Percentiles rank a stretch among this genome's conserved stretches.
These are phyloP conservation scores for Andrena camellia DNA, from an alignment of 2,888 invertebrate species.

Conservation along the genomic window DNA sequence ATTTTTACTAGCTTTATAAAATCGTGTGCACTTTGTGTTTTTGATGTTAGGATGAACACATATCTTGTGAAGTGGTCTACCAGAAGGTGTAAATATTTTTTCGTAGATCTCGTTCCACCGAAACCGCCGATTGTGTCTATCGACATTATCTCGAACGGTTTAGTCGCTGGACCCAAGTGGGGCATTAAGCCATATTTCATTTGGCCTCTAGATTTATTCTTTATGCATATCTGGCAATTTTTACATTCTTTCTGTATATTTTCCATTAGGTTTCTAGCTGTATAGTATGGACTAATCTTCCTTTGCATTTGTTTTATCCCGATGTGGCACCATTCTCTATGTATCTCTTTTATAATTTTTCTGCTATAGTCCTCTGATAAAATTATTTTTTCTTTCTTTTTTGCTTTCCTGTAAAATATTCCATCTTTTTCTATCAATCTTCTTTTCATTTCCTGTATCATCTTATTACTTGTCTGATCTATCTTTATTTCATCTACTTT, in stretches of 20 bases:
- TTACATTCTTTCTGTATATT: conserved; percentile 59
- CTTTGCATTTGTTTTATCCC: conserved; percentile 9
- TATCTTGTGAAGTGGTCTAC: not conserved
- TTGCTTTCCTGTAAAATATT: conserved; percentile 32
- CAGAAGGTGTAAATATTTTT: too few relatives aligned
- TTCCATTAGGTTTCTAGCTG: conserved; percentile 17
- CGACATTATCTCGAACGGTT: conserved; percentile 30
- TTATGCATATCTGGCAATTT: conserved; percentile 20
- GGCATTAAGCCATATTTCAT: conserved; percentile 17
- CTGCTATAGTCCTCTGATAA: conserved; percentile 36
- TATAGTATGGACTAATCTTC: not conserved
- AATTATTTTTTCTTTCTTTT: conserved; percentile 31
- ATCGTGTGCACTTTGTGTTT: conserved; percentile 1
- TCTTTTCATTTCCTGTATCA: conserved; percentile 29
- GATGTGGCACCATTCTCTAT: conserved; percentile 18
- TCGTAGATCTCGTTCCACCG: not conserved
- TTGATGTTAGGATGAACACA: not conserved
- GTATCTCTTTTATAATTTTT: conserved; percentile 21
- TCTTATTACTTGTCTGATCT: conserved; percentile 54
- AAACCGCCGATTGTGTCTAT: conserved; percentile 42
- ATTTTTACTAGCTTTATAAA: not conserved
- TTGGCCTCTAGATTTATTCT: conserved; percentile 26
- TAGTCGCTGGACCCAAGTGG: conserved; percentile 26
- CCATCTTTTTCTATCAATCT: conserved; percentile 29
- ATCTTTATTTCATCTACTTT: conserved; percentile 55